Conservation (phyloP, 2,888 invertebrate species). For the Achlya flavicornis region DNA sequence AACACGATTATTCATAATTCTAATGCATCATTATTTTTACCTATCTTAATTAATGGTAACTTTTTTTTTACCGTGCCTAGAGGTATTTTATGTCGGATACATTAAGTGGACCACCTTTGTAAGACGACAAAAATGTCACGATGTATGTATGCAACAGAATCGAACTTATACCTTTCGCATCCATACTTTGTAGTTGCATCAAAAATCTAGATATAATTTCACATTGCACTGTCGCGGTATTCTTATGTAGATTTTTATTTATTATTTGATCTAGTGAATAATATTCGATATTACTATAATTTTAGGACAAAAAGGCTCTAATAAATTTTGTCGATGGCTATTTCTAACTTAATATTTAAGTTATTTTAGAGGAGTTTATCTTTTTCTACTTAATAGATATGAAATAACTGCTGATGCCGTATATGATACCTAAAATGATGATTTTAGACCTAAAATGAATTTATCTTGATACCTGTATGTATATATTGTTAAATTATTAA, state of each 20-base stretch:
- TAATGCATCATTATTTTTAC: too few species aligned
- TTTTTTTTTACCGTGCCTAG: too few species aligned
- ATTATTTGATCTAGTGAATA: not conserved
- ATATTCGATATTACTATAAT: not conserved
- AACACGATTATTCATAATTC: too few species aligned
- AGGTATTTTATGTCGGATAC: too few species aligned
- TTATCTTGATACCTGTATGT: not conserved
- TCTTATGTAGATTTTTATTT: slow-evolving; percentile 9
- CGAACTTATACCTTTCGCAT: too few species aligned
- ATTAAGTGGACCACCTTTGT: too few species aligned
- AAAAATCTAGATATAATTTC: too few species aligned
- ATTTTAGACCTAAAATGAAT: not conserved
- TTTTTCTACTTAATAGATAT: not conserved
- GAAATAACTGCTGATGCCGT: not conserved
- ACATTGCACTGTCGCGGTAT: slow-evolving; percentile 12
- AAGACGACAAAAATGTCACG: too few species aligned
- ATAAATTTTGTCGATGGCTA: not conserved
- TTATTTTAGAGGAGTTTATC: not conserved
- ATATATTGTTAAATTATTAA: slow-evolving; percentile 9
- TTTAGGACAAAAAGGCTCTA: not conserved
- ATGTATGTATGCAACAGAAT: too few species aligned
- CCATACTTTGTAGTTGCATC: too few species aligned
- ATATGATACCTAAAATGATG: not conserved
- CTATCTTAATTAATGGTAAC: too few species aligned
- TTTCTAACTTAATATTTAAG: not conserved